Conservation (phyloP, 2,888 invertebrate genomes). For the Scaptomyza tumidula region DNA sequence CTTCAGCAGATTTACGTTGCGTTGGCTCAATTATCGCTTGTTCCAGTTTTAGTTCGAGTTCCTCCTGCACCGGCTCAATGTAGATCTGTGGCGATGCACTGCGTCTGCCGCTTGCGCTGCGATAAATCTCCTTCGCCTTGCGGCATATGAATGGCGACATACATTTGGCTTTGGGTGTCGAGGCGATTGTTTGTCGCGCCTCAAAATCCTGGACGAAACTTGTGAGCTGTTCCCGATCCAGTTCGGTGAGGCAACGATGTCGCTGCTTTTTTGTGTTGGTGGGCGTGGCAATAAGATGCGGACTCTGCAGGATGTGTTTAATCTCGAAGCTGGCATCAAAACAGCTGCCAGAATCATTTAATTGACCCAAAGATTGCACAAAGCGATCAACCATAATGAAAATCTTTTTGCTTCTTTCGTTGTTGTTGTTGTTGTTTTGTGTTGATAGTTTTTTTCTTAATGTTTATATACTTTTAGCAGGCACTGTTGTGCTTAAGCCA, state of each 20-base stretch:
- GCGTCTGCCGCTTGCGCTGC: constrained; percentile 67
- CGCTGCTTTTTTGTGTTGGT: constrained; percentile 42
- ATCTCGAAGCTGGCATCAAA: constrained; percentile 84
- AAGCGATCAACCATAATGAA: constrained; percentile 83
- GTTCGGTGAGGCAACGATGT: constrained; percentile 81
- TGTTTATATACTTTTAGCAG: constrained; percentile 16
- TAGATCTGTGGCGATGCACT: constrained; percentile 61
- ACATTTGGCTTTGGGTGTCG: constrained; percentile 73
- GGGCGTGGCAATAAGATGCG: constrained; percentile 41
- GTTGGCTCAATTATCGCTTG: neutral
- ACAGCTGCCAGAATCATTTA: constrained; percentile 83
- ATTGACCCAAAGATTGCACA: constrained; percentile 81
- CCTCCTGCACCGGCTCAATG: constrained; percentile 38
- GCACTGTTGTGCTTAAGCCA: constrained; percentile 19
- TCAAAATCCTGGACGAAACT: constrained; percentile 82
- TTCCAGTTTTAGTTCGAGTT: constrained; percentile 1
- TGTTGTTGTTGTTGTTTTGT: constrained; percentile 10
- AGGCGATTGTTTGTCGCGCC: constrained; percentile 63
- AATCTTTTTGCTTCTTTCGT: constrained; percentile 30
- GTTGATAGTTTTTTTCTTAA: constrained; percentile 6
- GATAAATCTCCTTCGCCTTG: constrained; percentile 72
- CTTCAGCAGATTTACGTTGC: constrained; percentile 57
- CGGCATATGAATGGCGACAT: constrained; percentile 71
- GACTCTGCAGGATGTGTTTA: constrained; percentile 79
- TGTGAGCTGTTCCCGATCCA: constrained; percentile 81